A percentile compares a stretch with the other conserved stretches of the same genome.
phyloP scores from a whole-genome alignment of 1,140 invertebrate species.

The Melitaea cinxia region DNA sequence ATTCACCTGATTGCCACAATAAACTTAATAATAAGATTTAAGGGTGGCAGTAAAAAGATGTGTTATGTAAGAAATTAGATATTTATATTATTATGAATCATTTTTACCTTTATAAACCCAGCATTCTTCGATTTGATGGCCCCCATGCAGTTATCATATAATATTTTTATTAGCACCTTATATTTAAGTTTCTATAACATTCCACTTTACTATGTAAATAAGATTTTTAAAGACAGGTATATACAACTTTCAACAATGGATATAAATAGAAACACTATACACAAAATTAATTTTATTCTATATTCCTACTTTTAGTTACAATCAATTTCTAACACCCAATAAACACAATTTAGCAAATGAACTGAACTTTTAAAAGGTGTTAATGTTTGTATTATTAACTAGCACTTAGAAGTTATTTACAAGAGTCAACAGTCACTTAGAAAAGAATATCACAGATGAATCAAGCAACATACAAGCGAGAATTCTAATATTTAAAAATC shows the following conservation, averaged over 20 bases:
- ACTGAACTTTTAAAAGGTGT: slow-evolving; percentile 48
- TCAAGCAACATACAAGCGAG: slow-evolving; percentile 74
- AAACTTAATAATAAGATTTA: no score
- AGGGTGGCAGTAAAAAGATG: background rate
- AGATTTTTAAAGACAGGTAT: slow-evolving; percentile 31
- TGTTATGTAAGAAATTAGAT: background rate
- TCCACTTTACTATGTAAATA: slow-evolving; percentile 30
- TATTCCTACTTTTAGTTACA: slow-evolving; percentile 20
- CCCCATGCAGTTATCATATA: slow-evolving; percentile 67
- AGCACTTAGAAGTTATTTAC: slow-evolving; percentile 59
- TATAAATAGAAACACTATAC: slow-evolving; percentile 22
- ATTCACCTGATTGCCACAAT: no score
- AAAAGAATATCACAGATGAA: slow-evolving; percentile 75
- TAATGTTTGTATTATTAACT: slow-evolving; percentile 53
- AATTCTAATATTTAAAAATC: slow-evolving; percentile 64
- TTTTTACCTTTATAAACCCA: slow-evolving; percentile 66
- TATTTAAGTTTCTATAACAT: slow-evolving; percentile 26
- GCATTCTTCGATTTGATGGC: slow-evolving; percentile 74
- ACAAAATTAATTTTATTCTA: slow-evolving; percentile 9
- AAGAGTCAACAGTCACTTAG: slow-evolving; percentile 60
- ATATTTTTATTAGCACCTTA: slow-evolving; percentile 44
- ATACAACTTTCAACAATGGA: slow-evolving; percentile 44
- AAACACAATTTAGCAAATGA: slow-evolving; percentile 40
- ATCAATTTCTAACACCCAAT: slow-evolving; percentile 53
- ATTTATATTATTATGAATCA: background rate